These are phyloP conservation scores for Mellivora capensis DNA, from an alignment of 2,113 vertebrate species.

Conservation along the genomic window DNA sequence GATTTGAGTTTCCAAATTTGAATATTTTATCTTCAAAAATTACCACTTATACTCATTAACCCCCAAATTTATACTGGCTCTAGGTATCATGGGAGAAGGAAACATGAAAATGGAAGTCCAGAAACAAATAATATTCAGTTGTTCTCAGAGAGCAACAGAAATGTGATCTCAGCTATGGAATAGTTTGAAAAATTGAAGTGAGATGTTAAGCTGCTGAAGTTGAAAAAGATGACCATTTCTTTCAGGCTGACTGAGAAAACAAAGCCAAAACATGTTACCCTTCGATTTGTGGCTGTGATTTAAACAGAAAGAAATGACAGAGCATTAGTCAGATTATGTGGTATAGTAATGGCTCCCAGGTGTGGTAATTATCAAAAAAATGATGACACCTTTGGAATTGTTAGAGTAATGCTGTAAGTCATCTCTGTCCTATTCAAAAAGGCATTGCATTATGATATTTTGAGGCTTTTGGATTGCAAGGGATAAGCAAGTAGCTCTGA, in stretches of 20 bases:
- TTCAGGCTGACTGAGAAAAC: constrained; percentile 42
- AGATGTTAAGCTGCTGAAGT: background rate
- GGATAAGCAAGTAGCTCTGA: constrained; percentile 27
- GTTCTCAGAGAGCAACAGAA: background rate
- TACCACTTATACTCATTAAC: background rate
- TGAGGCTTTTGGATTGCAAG: constrained; percentile 33
- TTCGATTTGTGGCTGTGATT: constrained; percentile 16
- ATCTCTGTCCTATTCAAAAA: background rate
- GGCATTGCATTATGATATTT: background rate
- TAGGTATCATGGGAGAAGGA: background rate
- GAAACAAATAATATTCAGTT: background rate
- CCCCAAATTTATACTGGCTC: background rate
- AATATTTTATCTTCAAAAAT: background rate
- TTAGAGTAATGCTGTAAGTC: constrained; percentile 44
- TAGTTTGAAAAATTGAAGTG: constrained; percentile 22
- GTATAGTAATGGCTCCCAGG: background rate
- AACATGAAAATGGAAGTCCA: background rate
- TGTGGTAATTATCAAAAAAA: background rate
- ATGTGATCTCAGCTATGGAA: background rate
- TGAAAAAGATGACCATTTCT: constrained; percentile 7
- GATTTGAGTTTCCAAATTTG: constrained; percentile 3
- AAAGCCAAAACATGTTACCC: background rate
- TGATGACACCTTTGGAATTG: constrained; percentile 21
- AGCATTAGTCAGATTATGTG: constrained; percentile 5
- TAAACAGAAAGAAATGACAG: constrained; percentile 40